These are phyloP conservation scores for Micrasema minimum DNA, from an alignment of 1,140 invertebrate genomes.

Conservation along the genomic window DNA sequence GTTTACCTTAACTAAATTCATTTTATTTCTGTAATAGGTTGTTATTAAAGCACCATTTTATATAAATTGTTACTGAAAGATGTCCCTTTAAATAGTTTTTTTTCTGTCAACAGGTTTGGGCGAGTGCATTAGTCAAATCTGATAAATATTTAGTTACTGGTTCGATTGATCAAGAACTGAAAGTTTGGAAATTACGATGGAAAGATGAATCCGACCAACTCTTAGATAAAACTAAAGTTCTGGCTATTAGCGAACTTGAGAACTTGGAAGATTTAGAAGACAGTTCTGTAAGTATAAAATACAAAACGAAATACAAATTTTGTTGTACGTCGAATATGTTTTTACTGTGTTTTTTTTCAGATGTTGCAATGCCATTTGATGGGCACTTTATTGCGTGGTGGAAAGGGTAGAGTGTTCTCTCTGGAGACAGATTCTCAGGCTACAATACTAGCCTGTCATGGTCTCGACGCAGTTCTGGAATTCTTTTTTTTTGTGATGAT, in stretches of 20 bases:
- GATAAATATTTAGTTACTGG: slow-evolving; percentile 89
- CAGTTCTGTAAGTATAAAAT: slow-evolving; percentile 57
- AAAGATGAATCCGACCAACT: slow-evolving; percentile 65
- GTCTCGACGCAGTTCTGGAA: slow-evolving; percentile 84
- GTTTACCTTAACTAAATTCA: too few species aligned
- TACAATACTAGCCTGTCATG: slow-evolving; percentile 83
- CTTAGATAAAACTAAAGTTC: slow-evolving; percentile 64
- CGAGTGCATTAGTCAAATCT: slow-evolving; percentile 81
- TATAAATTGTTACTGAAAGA: too few species aligned
- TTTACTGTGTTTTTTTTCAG: slow-evolving; percentile 58
- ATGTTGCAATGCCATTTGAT: slow-evolving; percentile 78
- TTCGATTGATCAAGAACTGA: slow-evolving; percentile 83
- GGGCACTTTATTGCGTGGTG: slow-evolving; percentile 80
- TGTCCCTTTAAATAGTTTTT: too few species aligned
- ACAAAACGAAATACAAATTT: slow-evolving; percentile 49
- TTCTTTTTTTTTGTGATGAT: slow-evolving; percentile 83
- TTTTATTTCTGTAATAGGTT: too few species aligned
- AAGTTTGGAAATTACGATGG: slow-evolving; percentile 81
- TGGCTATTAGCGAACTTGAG: slow-evolving; percentile 68
- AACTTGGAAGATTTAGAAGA: slow-evolving; percentile 68
- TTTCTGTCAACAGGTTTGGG: slow-evolving; percentile 89
- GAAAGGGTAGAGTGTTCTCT: slow-evolving; percentile 78
- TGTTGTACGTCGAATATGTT: too few species aligned
- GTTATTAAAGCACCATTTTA: too few species aligned
- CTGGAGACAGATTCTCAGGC: slow-evolving; percentile 74